phyloP scores from a whole-genome alignment of 1,140 invertebrate genomes.

The Andricus grossulariae region DNA sequence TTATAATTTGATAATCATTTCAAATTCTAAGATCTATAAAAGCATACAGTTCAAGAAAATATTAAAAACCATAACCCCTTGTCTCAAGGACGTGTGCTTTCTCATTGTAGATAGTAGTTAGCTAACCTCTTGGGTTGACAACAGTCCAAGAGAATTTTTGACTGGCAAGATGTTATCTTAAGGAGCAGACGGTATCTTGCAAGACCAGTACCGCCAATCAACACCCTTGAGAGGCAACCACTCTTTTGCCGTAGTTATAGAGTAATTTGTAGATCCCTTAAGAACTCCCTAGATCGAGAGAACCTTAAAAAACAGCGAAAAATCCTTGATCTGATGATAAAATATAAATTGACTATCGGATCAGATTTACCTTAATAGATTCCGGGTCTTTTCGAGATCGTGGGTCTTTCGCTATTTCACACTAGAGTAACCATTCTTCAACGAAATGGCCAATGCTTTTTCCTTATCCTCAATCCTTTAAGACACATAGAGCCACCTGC shows the following conservation, averaged over 20 bases:
- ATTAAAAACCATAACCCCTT: neutral
- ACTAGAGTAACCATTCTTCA: neutral
- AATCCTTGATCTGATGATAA: neutral
- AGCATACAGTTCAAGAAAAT: too few species aligned
- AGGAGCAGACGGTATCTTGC: neutral
- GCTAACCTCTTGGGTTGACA: neutral
- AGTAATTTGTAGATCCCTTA: neutral
- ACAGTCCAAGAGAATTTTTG: constrained; percentile 5
- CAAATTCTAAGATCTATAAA: too few species aligned
- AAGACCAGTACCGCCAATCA: neutral
- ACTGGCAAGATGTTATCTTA: neutral
- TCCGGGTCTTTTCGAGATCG: neutral
- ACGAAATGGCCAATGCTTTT: neutral
- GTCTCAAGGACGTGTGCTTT: neutral
- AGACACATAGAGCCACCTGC: constrained; percentile 11
- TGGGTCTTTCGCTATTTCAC: neutral
- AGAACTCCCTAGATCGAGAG: neutral
- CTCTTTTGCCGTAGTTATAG: neutral
- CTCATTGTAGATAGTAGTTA: constrained; percentile 5
- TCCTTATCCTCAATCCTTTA: neutral
- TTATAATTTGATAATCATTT: neutral
- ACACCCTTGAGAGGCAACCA: neutral
- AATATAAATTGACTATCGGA: too few species aligned
- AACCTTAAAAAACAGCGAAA: neutral
- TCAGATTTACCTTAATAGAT: too few species aligned